Evolutionary conservation across 37 sponge, comb jelly and placozoan species (phyloP).

Genomic region (Bolinopsis microptera): DNA sequence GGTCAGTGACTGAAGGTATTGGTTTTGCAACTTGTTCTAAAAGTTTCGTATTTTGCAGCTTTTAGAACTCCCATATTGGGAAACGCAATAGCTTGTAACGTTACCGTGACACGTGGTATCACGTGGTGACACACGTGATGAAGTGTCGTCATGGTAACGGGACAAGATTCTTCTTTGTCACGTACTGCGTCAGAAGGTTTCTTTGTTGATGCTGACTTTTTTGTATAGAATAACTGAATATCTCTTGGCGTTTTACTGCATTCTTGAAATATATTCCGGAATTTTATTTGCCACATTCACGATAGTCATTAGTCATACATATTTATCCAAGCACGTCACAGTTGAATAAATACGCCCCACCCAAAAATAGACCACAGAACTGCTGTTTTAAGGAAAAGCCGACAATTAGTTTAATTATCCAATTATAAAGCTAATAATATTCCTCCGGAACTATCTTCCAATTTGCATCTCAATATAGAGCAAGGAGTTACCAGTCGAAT

Average conservation of each 20-base stretch:
- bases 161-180: not conserved
- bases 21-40: not conserved
- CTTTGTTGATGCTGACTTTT: not conserved
- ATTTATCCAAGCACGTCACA: not conserved
- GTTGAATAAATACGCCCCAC: not conserved
- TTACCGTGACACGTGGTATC: too few species aligned
- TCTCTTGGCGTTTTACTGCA: not conserved
- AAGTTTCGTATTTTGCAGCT: not conserved
- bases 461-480: too few species aligned
- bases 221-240: not conserved
- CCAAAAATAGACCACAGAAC: not conserved
- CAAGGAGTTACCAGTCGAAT: too few species aligned
- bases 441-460: not conserved
- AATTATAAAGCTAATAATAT: not conserved
- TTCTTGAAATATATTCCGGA: not conserved
- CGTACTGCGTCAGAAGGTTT: not conserved
- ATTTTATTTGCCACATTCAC: not conserved
- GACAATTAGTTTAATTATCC: not conserved
- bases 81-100: not conserved
- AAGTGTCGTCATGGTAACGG: not conserved
- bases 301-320: not conserved
- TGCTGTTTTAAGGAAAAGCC: not conserved
- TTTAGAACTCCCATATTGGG: not conserved
- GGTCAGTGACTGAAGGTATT: too few species aligned
- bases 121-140: not conserved